phyloP scores from a whole-genome alignment of 2,888 invertebrate species.

The Caenorhabditis sulstoni region DNA sequence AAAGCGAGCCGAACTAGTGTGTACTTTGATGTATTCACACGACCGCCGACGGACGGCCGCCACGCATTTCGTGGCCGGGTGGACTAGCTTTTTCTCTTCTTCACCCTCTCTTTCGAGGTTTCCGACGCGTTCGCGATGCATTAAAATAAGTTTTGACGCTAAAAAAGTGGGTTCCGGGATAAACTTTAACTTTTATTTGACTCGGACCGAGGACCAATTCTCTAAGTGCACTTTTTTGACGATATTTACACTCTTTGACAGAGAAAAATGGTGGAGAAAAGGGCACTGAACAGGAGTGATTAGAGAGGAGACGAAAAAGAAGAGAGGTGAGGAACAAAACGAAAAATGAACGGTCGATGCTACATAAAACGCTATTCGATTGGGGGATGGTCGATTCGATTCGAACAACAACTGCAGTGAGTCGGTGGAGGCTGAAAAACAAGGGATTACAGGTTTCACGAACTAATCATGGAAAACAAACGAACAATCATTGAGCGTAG shows the following conservation, averaged over 20 bases:
- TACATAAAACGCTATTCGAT: conserved; percentile 38
- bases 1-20: conserved; percentile 36
- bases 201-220: conserved; percentile 37
- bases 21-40: conserved; percentile 41
- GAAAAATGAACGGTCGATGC: conserved; percentile 7
- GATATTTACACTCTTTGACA: conserved; percentile 57
- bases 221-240: conserved; percentile 38
- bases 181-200: conserved; percentile 41
- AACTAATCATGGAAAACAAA: not conserved
- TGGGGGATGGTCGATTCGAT: conserved; percentile 23
- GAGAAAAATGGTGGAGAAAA: conserved; percentile 28
- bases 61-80: conserved; percentile 29
- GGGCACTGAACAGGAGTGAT: conserved; percentile 29
- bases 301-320: conserved; percentile 26
- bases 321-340: not conserved
- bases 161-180: not conserved
- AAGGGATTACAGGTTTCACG: not conserved
- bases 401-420: conserved; percentile 29
- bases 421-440: conserved; percentile 30
- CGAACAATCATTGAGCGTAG: conserved; percentile 67
- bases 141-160: not conserved
- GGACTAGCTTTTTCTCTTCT: conserved; percentile 14
- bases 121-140: not conserved
- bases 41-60: conserved; percentile 37
- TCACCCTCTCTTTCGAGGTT: not conserved